A percentile compares a stretch with the other conserved stretches of the same genome.
Conservation (phyloP, 2,797 vertebrate species). For the Chloroceryle amazona region DNA sequence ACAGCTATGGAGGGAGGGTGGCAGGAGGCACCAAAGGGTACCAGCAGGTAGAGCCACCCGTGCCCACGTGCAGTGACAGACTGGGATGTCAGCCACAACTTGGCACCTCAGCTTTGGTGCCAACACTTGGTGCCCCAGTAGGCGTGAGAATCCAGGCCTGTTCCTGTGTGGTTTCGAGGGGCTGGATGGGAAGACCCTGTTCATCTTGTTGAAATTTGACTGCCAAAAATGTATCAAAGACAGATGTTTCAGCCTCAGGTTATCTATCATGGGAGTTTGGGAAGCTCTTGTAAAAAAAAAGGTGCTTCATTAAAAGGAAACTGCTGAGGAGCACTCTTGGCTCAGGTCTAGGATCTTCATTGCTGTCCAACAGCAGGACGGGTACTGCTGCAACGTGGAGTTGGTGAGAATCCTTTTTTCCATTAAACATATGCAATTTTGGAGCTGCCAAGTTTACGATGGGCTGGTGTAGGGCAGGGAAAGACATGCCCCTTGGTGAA, state of each 20-base stretch:
- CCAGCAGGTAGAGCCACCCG: background rate
- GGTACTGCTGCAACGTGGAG: background rate
- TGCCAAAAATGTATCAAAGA: background rate
- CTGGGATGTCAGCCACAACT: background rate
- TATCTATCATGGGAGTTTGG: too few species aligned
- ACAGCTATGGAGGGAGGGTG: rapidly evolving
- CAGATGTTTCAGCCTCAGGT: background rate
- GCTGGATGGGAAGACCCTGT: background rate
- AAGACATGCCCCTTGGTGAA: background rate
- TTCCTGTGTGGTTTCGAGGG: rapidly evolving
- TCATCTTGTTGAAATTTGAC: background rate
- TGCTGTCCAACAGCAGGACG: background rate
- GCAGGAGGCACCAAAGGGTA: background rate
- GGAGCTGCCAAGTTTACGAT: background rate
- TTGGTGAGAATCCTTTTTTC: background rate
- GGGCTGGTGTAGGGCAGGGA: background rate
- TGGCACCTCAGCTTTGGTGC: background rate
- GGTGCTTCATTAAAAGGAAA: background rate
- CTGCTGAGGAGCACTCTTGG: background rate
- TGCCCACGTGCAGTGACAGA: background rate
- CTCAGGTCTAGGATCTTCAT: background rate
- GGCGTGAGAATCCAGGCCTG: background rate
- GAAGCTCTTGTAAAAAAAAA: background rate
- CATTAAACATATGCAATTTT: background rate
- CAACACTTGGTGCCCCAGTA: too few species aligned